Evolutionary conservation across 2,888 invertebrate genomes (phyloP), one percentile per base, ranked within the genome.

Genomic region (Metalampra italica): DNA sequence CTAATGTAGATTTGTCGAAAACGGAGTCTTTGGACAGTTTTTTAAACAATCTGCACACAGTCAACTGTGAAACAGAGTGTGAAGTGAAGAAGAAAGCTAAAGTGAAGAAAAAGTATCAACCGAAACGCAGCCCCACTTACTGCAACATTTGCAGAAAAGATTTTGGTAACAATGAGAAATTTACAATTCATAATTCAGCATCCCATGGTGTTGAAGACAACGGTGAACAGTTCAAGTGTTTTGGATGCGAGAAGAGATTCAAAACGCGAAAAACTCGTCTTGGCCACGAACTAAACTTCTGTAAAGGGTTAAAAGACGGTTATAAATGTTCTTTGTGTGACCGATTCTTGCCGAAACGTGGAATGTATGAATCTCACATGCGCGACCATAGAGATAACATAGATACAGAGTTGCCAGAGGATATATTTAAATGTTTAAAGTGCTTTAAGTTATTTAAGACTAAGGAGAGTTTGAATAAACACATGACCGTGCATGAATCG

Each of bases 191-290:
- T 41, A 86, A 82, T 52, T 57, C 64, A 1, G 60, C 74, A 46
- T 57, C 52, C 7, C 86, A 87, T 50, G 79, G 84, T 0, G 71
- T 82, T 12, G 75, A 80, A 52, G 61, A 66, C 3, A 56, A 71
- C 45, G 75, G 71, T 0, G 22, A 22, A 22, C 8, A 64, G 1
- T 83, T 68, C 37, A 81, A 78, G 55, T 89, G 88, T 59, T 88
- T 82, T 50, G 88, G 88, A 0, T 89, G 88, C 48, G 78, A 78
- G 1, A 84, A 13, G 69, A 57, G 63, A 0, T 85, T 82, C 51
- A 78, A 72, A 60, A 76, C 59, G 34, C 57, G 69, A 9, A 81
- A 78, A 54, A 61, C 68, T 0, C 60, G 85, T 0, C 52, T 75
- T 0, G 65, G 74, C 0, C 88, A 88, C 43, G 88, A 87, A 55